Percentiles rank a stretch among this genome's conserved stretches.
Evolutionary conservation across 2,113 vertebrate species (phyloP).

Genomic region (Tiliqua scincoides): DNA sequence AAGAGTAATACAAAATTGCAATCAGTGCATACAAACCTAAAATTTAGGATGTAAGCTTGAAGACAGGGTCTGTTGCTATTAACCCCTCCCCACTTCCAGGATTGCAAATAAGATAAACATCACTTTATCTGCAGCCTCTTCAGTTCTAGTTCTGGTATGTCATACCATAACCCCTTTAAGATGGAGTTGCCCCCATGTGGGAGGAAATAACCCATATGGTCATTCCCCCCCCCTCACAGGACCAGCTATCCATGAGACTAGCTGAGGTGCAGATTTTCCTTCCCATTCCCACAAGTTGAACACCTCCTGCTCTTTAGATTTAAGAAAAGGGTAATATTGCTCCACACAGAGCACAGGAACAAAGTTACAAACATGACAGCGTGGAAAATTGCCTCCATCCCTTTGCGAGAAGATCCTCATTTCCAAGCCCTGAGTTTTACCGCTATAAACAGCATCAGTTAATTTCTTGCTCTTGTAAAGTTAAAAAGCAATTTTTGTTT

Average conservation of each 20-base stretch:
- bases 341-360: neutral
- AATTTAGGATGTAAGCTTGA: too few relatives aligned
- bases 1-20: too few relatives aligned
- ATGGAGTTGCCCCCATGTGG: too few relatives aligned
- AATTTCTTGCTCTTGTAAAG: neutral
- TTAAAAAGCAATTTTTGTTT: neutral
- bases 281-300: too few relatives aligned
- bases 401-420: neutral
- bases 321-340: neutral
- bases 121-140: too few relatives aligned
- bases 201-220: too few relatives aligned
- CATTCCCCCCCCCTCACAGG: too few relatives aligned
- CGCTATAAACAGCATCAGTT: neutral
- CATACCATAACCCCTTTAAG: neutral
- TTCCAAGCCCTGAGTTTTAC: neutral
- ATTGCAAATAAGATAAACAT: too few relatives aligned
- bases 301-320: too few relatives aligned
- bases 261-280: too few relatives aligned
- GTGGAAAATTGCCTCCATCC: neutral
- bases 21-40: neutral
- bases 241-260: too few relatives aligned
- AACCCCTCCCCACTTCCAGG: neutral
- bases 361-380: neutral
- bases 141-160: neutral
- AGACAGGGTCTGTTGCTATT: too few relatives aligned